Conservation (phyloP, 2,888 invertebrate species). For the Meteorus cinctellus region DNA sequence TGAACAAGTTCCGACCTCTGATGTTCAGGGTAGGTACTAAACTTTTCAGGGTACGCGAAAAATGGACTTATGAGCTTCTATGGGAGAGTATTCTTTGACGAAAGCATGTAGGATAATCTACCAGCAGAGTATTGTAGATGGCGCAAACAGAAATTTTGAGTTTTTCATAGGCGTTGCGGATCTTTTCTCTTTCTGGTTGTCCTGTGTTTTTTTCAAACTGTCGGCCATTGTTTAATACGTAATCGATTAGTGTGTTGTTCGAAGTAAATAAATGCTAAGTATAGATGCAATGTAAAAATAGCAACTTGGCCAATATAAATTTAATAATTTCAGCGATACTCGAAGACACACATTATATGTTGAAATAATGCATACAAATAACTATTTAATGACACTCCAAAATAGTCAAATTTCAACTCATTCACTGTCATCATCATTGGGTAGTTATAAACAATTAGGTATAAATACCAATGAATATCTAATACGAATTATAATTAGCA, state of each 20-base stretch:
- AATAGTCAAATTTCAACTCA: background rate
- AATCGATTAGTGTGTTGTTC: constrained; percentile 44
- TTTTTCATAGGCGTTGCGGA: background rate
- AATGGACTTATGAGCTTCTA: too few species aligned
- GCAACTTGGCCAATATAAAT: background rate
- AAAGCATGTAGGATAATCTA: background rate
- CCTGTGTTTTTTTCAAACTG: constrained; percentile 41
- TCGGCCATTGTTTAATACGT: constrained; percentile 47
- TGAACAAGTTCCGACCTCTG: too few species aligned
- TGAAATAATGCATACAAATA: constrained; percentile 14
- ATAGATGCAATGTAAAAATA: constrained; percentile 8
- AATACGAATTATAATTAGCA: background rate
- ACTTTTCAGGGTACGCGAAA: too few species aligned
- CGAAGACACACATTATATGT: background rate
- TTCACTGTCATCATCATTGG: background rate
- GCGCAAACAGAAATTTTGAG: background rate
- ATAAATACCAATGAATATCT: constrained; percentile 6
- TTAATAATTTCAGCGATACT: background rate
- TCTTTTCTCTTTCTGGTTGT: background rate
- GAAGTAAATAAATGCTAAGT: constrained; percentile 19
- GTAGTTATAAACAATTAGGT: constrained; percentile 21
- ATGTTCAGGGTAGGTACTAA: too few species aligned
- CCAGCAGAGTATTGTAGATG: background rate
- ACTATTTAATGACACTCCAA: constrained; percentile 5
- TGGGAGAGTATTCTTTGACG: too few species aligned